phyloP scores from a whole-genome alignment of 2,113 vertebrate genomes.

The Hiodon alosoides region DNA sequence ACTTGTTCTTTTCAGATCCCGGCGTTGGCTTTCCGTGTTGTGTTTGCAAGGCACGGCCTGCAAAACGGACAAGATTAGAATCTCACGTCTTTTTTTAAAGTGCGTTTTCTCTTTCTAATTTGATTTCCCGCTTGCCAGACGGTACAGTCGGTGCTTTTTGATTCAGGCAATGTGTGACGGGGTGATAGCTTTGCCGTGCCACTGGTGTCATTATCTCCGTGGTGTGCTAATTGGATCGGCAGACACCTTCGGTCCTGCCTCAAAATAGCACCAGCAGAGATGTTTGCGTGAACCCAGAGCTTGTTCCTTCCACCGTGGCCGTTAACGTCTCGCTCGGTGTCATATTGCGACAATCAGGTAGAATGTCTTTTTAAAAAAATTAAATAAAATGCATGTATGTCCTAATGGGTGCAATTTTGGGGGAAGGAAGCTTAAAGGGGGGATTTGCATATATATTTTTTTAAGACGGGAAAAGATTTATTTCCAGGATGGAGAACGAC shows the following conservation, averaged over 20 bases:
- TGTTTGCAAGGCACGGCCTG: too few relatives aligned
- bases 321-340: conserved; percentile 24
- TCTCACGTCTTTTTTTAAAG: not conserved
- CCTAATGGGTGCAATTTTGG: conserved; percentile 42
- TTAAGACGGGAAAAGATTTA: conserved; percentile 30
- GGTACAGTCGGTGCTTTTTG: conserved; percentile 21
- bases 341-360: conserved; percentile 44
- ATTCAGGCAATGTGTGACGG: conserved; percentile 33
- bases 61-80: not conserved
- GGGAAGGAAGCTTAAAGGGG: conserved; percentile 30
- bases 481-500: conserved; percentile 24
- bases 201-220: conserved; percentile 39
- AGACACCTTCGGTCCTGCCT: conserved; percentile 40
- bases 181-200: conserved; percentile 26
- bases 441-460: conserved; percentile 45
- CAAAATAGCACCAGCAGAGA: conserved; percentile 30
- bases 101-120: conserved; percentile 21
- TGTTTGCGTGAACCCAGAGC: conserved; percentile 22
- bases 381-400: not conserved
- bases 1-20: too few relatives aligned
- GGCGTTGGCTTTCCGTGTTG: too few relatives aligned
- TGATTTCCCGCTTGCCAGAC: not conserved
- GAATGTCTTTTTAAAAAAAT: conserved; percentile 48
- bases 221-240: conserved; percentile 46
- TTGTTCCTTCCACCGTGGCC: conserved; percentile 32